phyloP scores from a whole-genome alignment of 2,797 vertebrate species.

The Intellagama lesueurii region DNA sequence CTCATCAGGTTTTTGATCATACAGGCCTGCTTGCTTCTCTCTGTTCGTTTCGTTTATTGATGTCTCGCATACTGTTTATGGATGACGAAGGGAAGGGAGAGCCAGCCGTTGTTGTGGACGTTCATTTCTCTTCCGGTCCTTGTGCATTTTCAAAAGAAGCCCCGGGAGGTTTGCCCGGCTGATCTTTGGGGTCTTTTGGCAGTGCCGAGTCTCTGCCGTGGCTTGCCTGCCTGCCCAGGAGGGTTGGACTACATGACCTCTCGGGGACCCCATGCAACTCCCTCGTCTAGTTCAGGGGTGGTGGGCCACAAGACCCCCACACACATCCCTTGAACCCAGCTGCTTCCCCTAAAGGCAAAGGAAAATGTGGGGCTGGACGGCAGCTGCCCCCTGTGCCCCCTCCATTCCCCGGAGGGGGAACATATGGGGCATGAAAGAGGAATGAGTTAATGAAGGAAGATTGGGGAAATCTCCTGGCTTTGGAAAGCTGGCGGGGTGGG shows the following conservation, averaged over 20 bases:
- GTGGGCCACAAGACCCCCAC: background rate
- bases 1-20: too few species aligned
- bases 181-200: background rate
- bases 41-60: too few species aligned
- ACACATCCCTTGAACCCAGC: constrained; percentile 56
- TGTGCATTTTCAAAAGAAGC: background rate
- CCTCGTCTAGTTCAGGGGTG: too few species aligned
- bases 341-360: constrained; percentile 11
- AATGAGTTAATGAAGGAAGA: constrained; percentile 42
- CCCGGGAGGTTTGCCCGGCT: background rate
- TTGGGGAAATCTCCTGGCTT: constrained; percentile 51
- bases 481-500: constrained; percentile 38
- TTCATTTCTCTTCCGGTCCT: too few species aligned
- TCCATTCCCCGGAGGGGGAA: constrained; percentile 44
- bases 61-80: too few species aligned
- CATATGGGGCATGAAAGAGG: constrained; percentile 51
- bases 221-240: background rate
- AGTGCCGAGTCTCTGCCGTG: background rate
- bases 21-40: too few species aligned
- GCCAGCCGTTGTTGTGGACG: too few species aligned
- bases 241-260: too few species aligned
- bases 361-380: constrained; percentile 20
- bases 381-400: constrained; percentile 63
- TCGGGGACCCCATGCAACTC: background rate
- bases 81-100: too few species aligned